phyloP scores from a whole-genome alignment of 2,113 vertebrate genomes.

The Charina bottae region DNA sequence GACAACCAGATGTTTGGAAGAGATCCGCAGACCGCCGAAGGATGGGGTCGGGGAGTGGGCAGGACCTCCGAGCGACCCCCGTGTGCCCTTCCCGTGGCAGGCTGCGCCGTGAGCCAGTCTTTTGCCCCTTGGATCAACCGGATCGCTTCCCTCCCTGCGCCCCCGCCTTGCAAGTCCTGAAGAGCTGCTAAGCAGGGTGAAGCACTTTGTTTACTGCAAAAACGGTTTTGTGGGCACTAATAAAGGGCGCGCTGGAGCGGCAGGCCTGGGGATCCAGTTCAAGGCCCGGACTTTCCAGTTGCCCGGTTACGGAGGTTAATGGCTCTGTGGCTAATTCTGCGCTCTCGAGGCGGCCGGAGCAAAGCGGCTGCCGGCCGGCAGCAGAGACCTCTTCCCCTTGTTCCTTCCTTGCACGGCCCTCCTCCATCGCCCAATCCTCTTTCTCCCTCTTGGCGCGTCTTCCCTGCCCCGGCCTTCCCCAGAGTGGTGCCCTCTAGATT shows the following conservation, averaged over 20 bases:
- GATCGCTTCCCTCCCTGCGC: not conserved
- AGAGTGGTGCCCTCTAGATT: too few species aligned
- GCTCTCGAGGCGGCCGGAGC: constrained; percentile 15
- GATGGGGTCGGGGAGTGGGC: too few species aligned
- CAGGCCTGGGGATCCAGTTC: constrained; percentile 56
- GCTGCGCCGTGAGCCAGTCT: too few species aligned
- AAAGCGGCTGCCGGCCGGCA: not conserved
- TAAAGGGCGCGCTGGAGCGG: constrained; percentile 59
- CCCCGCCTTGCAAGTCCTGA: constrained; percentile 29
- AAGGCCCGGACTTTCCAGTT: constrained; percentile 49
- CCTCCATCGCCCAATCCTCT: not conserved
- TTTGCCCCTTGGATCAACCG: not conserved
- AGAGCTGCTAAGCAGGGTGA: constrained; percentile 44
- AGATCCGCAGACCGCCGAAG: too few species aligned
- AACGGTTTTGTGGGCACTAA: constrained; percentile 46
- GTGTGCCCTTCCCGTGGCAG: rapidly evolving
- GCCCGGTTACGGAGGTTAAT: constrained; percentile 57
- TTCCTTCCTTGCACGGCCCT: not conserved
- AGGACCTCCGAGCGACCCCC: too few species aligned
- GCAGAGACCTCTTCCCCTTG: not conserved
- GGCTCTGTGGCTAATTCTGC: constrained; percentile 30
- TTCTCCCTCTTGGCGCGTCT: not conserved
- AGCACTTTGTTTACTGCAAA: constrained; percentile 49
- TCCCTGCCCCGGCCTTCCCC: too few species aligned
- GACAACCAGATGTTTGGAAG: too few species aligned